phyloP scores from a whole-genome alignment of 2,113 vertebrate species.

The Gambusia holbrooki region DNA sequence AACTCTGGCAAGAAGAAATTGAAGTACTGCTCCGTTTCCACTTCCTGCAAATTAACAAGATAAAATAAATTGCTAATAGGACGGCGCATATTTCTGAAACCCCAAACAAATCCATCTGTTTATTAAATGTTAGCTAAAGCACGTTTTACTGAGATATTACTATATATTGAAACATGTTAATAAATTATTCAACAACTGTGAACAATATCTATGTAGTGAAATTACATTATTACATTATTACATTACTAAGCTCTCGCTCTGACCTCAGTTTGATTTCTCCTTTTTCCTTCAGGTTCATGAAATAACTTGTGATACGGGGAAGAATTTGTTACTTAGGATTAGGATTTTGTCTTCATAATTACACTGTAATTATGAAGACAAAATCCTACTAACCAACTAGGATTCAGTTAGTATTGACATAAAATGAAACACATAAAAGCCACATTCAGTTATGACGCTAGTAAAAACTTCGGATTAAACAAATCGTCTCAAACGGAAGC shows the following conservation, averaged over 20 bases:
- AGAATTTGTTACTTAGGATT: neutral
- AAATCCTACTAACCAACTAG: too few species aligned
- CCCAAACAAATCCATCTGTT: too few species aligned
- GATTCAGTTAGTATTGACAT: neutral
- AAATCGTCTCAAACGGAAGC: neutral
- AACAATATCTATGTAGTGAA: neutral
- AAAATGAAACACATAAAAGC: neutral
- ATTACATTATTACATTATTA: neutral
- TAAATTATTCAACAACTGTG: too few species aligned
- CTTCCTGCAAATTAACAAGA: slow-evolving; percentile 83
- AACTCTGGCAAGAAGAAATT: slow-evolving; percentile 94
- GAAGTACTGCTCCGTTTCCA: slow-evolving; percentile 98
- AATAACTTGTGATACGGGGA: neutral
- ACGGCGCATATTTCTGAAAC: neutral
- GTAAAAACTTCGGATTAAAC: neutral
- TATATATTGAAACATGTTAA: too few species aligned
- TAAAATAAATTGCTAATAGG: neutral
- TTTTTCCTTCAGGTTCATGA: neutral
- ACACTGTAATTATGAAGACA: neutral
- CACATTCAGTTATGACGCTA: too few species aligned
- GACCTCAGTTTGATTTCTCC: too few species aligned
- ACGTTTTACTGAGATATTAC: too few species aligned
- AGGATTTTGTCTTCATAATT: neutral
- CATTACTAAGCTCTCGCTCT: too few species aligned
- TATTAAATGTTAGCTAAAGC: too few species aligned